Evolutionary conservation across 2,113 vertebrate species (phyloP), one percentile per base, ranked within the genome.

Genomic region (Otocyon megalotis): DNA sequence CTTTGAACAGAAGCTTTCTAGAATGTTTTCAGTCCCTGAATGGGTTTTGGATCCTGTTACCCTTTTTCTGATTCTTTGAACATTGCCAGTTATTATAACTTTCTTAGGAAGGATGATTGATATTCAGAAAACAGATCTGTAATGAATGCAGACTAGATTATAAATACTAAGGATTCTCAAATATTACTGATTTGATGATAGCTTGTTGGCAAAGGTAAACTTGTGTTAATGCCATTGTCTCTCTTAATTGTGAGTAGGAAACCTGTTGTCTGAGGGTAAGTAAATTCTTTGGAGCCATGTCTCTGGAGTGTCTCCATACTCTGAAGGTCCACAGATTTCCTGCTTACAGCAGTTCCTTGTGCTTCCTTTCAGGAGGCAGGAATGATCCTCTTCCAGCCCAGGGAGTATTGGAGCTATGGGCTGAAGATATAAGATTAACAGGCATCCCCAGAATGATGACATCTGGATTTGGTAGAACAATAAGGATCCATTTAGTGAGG

Each of bases 361-460:
- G 97, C 98, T 98, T 98, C 97, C 97, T 98, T 98, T 98, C 97
- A 97, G 97, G 97, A 97, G 97, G 97, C 97, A 98, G 98, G 85
- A 96, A 93, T 97, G 95, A 96, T 93, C 97, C 20, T 97, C 95
- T 98, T 98, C 94, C 96, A 98, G 97, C 97, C 97, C 96, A 97
- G 97, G 90, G 91, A 97, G 53, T 98, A 97, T 98, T 98, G 97
- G 95, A 98, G 96, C 79, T 98, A 89, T 97, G 95, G 97, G 98
- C 97, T 98, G 97, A 98, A 98, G 97, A 98, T 97, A 50, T 96
- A 98, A 98, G 97, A 97, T 97, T 96, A 98, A 98, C 97, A 98
- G 98, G 97, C 97, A 97, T 94, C 96, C 96, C 97, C 97, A 96
- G 94, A 98, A 97, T 97, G 97, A 98, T 97, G 97, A 96, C 98